Conservation (phyloP, 1,140 invertebrate species). For the Pomacea maculata region DNA sequence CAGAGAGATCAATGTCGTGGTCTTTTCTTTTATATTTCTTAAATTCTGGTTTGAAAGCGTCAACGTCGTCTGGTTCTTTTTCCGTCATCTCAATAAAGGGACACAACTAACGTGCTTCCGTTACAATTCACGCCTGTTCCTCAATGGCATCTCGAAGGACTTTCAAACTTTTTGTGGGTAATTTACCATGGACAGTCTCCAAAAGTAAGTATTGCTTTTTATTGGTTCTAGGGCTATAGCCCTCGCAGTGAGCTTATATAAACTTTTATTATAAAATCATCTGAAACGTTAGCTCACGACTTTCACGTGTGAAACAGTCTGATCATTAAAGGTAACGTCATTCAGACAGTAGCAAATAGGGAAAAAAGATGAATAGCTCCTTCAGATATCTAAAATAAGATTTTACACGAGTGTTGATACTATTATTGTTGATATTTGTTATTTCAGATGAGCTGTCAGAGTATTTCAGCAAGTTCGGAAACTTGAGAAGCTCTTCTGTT, state of each 20-base stretch:
- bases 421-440: too few relatives aligned
- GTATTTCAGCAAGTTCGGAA: slow-evolving; percentile 12
- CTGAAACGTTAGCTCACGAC: too few relatives aligned
- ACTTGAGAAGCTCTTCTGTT: not conserved
- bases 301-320: too few relatives aligned
- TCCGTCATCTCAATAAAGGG: not conserved
- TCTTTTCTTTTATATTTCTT: slow-evolving; percentile 61
- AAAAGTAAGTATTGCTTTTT: slow-evolving; percentile 14
- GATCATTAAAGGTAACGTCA: too few relatives aligned
- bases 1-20: slow-evolving; percentile 44
- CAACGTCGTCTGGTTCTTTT: slow-evolving; percentile 15
- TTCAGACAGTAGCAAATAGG: too few relatives aligned
- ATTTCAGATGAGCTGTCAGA: slow-evolving; percentile 10
- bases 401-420: too few relatives aligned
- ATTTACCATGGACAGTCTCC: slow-evolving; percentile 25
- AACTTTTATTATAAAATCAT: too few relatives aligned
- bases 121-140: not conserved
- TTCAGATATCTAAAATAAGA: too few relatives aligned
- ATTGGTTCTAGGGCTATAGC: not conserved
- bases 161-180: slow-evolving; percentile 20
- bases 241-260: not conserved
- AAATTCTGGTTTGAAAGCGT: slow-evolving; percentile 58
- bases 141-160: not conserved
- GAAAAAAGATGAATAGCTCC: too few relatives aligned
- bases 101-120: not conserved